A percentile compares a stretch with the other conserved stretches of the same genome.
phyloP scores from a whole-genome alignment of 2,113 vertebrate species.

The Bubo blakistoni region DNA sequence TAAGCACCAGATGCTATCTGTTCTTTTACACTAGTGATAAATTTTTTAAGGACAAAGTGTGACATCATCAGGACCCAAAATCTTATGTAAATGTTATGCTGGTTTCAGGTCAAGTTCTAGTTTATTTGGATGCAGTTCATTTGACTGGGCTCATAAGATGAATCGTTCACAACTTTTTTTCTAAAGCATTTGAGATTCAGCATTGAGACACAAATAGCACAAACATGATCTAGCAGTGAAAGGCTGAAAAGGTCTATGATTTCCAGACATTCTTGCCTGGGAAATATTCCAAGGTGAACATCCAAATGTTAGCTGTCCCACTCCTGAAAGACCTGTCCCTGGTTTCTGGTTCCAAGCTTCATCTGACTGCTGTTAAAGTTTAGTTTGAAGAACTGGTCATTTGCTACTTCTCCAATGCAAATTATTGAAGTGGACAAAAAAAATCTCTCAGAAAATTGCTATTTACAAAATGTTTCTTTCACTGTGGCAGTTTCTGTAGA shows the following conservation, averaged over 20 bases:
- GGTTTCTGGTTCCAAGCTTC: background rate
- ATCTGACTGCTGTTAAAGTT: background rate
- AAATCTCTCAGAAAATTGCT: background rate
- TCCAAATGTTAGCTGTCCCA: background rate
- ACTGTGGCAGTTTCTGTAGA: background rate
- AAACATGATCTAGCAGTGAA: background rate
- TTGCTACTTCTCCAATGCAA: background rate
- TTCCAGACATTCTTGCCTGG: background rate
- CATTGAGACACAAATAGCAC: background rate
- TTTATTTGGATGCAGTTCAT: background rate
- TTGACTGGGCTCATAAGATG: background rate
- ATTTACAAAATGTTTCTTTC: background rate
- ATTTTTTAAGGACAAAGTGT: background rate
- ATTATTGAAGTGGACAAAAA: background rate
- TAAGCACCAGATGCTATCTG: background rate
- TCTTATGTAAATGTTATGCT: background rate
- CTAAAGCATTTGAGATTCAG: background rate
- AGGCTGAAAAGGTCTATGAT: background rate
- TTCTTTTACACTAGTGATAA: background rate
- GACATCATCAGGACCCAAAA: background rate
- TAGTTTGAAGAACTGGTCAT: background rate
- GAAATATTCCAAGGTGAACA: background rate
- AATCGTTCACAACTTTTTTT: background rate
- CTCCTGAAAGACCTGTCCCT: background rate
- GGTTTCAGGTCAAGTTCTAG: background rate